These are phyloP conservation scores for Spodoptera exigua DNA, from an alignment of 2,888 invertebrate species.

Conservation along the genomic window DNA sequence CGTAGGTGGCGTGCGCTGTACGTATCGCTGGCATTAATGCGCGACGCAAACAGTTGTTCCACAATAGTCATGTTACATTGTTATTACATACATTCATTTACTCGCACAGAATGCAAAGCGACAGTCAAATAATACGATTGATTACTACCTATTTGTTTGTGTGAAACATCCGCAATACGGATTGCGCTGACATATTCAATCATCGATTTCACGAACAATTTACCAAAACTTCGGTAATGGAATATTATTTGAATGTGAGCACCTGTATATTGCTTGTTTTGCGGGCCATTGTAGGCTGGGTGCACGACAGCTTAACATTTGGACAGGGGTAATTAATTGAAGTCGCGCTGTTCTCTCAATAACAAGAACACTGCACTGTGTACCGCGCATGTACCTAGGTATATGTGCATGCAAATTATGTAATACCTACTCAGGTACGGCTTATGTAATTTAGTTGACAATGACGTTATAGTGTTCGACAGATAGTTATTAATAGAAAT, in stretches of 20 bases:
- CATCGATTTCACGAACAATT: slow-evolving; percentile 76
- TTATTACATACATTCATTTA: slow-evolving; percentile 65
- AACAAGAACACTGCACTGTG: slow-evolving; percentile 58
- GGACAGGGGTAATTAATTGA: slow-evolving; percentile 79
- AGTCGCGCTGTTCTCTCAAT: slow-evolving; percentile 62
- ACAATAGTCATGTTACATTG: slow-evolving; percentile 56
- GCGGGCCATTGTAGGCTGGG: slow-evolving; percentile 56
- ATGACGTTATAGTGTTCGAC: slow-evolving; percentile 48
- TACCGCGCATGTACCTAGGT: slow-evolving; percentile 33
- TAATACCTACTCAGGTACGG: slow-evolving; percentile 43
- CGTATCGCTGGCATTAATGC: slow-evolving; percentile 28
- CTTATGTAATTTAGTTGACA: slow-evolving; percentile 56
- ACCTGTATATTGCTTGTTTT: slow-evolving; percentile 50
- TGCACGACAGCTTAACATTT: slow-evolving; percentile 74
- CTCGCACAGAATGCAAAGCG: slow-evolving; percentile 55
- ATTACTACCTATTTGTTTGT: slow-evolving; percentile 77
- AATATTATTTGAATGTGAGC: slow-evolving; percentile 53
- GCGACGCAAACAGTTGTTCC: slow-evolving; percentile 36
- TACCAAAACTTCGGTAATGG: slow-evolving; percentile 62
- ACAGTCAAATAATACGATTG: slow-evolving; percentile 76
- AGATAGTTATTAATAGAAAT: slow-evolving; percentile 62
- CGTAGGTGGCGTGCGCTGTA: not conserved
- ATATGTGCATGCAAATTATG: slow-evolving; percentile 45
- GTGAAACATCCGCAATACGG: slow-evolving; percentile 72
- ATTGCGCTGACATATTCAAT: slow-evolving; percentile 75